A percentile compares a stretch with the other conserved stretches of the same genome.
Evolutionary conservation across 2,888 invertebrate species (phyloP).

Genomic region (Julus scanicus): DNA sequence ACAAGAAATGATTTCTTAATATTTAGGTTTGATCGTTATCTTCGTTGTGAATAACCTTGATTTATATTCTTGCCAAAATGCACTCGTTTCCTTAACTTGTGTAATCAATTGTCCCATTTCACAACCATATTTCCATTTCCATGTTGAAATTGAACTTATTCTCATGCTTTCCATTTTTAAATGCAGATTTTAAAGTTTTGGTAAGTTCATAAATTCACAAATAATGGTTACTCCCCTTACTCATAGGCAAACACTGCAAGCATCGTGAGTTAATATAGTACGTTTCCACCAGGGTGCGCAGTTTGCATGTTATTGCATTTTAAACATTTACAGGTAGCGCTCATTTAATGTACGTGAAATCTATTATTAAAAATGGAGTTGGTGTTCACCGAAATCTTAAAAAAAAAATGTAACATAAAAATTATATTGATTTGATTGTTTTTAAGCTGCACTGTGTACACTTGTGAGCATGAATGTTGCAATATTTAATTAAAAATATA

Average conservation of each 20-base stretch:
- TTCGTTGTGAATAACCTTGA: neutral
- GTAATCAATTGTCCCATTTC: too few species aligned
- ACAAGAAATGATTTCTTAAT: neutral
- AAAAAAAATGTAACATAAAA: too few species aligned
- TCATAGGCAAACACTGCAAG: slow-evolving; percentile 33
- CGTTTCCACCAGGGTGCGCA: slow-evolving; percentile 9
- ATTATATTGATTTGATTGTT: too few species aligned
- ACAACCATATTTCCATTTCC: neutral
- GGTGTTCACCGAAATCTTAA: too few species aligned
- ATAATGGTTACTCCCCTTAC: neutral
- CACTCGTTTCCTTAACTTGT: neutral
- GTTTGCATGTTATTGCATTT: neutral
- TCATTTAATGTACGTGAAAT: too few species aligned
- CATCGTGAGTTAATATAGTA: neutral
- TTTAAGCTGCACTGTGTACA: too few species aligned
- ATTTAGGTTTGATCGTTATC: neutral
- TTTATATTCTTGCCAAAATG: neutral
- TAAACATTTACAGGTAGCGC: too few species aligned
- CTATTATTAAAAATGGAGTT: too few species aligned
- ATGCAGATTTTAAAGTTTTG: neutral
- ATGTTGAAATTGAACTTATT: neutral
- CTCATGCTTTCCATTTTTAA: neutral
- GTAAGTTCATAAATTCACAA: neutral
- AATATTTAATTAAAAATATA: too few species aligned
- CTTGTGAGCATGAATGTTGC: too few species aligned